Evolutionary conservation across 92 coral and sea anemone genomes (phyloP).

Genomic region (Umimayanthus kanabou): DNA sequence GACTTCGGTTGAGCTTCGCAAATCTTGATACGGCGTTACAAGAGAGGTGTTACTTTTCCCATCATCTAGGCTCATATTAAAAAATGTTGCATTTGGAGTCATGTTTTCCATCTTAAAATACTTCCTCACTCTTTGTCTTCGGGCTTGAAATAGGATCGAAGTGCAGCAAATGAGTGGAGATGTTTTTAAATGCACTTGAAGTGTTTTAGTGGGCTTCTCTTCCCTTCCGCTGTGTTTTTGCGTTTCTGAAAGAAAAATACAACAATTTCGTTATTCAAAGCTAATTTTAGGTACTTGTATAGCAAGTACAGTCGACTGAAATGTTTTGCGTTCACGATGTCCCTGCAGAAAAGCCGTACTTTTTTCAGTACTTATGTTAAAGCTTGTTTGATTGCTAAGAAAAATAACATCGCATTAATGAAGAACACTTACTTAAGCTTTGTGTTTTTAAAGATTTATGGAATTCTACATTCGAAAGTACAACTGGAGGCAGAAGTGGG

Average conservation of each 20-base stretch:
- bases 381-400: not conserved
- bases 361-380: too few relatives aligned
- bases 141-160: not conserved
- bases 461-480: not conserved
- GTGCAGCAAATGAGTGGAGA: not conserved
- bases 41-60: not conserved
- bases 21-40: not conserved
- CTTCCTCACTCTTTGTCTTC: not conserved
- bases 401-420: not conserved
- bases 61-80: not conserved
- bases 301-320: not conserved
- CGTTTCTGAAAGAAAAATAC: not conserved
- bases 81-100: not conserved
- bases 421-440: not conserved
- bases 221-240: not conserved
- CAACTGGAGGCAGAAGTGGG: not conserved
- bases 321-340: too few relatives aligned
- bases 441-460: not conserved
- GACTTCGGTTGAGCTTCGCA: conserved; percentile 19
- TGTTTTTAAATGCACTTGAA: not conserved
- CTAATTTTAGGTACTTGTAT: not conserved
- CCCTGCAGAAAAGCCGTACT: not conserved
- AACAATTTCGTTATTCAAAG: too few relatives aligned
- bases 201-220: not conserved
- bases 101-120: not conserved